A percentile compares a stretch with the other conserved stretches of the same genome.
These are phyloP conservation scores for Tautogolabrus adspersus DNA, from an alignment of 2,113 vertebrate species.

Conservation along the genomic window DNA sequence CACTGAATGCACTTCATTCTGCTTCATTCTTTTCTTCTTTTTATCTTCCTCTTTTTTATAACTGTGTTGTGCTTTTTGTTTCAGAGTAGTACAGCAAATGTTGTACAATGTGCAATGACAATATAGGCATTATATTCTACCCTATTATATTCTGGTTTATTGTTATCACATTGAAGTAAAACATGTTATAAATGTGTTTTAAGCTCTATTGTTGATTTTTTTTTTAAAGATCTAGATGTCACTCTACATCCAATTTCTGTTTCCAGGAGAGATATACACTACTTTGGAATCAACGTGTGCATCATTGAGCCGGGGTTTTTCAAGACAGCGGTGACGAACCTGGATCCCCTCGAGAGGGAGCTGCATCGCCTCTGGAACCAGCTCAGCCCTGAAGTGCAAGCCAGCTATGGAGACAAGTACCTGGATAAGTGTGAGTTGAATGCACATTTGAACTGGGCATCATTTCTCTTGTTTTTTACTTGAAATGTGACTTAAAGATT, in stretches of 20 bases:
- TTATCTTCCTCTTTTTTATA: no score
- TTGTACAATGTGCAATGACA: no score
- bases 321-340: slow-evolving; percentile 87
- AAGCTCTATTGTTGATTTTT: not conserved
- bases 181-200: not conserved
- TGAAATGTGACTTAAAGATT: not conserved
- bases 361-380: slow-evolving; percentile 89
- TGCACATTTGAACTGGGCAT: not conserved
- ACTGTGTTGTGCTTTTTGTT: no score
- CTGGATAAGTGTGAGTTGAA: slow-evolving; percentile 87
- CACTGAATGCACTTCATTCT: no score
- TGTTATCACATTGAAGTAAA: not conserved
- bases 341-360: slow-evolving; percentile 84
- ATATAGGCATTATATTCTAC: no score
- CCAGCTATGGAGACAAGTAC: slow-evolving; percentile 90
- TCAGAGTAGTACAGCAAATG: no score
- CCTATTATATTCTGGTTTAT: no score
- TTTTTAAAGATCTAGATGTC: not conserved
- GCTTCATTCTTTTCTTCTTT: no score
- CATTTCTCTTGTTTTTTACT: no score
- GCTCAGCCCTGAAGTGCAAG: slow-evolving; percentile 85
- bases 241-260: not conserved
- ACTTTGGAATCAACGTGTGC: slow-evolving; percentile 91
- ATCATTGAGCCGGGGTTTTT: slow-evolving; percentile 96
- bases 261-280: slow-evolving; percentile 89